These are phyloP conservation scores for Pediacus dermestoides DNA, from an alignment of 2,888 invertebrate species.

Conservation along the genomic window DNA sequence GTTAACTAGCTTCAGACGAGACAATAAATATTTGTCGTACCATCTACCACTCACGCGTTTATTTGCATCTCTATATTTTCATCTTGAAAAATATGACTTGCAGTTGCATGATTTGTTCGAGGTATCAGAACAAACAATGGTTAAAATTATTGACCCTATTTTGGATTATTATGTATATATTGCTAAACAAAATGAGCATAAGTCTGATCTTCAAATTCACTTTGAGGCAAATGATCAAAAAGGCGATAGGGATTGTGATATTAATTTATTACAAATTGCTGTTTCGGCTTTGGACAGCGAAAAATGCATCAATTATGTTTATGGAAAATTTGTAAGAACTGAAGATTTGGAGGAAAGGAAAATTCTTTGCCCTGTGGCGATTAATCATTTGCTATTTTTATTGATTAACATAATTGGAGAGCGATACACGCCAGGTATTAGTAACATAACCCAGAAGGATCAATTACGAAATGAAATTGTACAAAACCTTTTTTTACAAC, in stretches of 20 bases:
- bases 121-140: constrained; percentile 62
- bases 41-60: constrained; percentile 91
- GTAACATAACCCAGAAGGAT: constrained; percentile 75
- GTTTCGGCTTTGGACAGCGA: constrained; percentile 85
- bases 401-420: constrained; percentile 76
- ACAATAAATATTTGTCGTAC: constrained; percentile 81
- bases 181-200: constrained; percentile 85
- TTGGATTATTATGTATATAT: constrained; percentile 84
- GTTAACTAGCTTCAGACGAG: constrained; percentile 55
- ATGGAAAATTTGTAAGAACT: constrained; percentile 93
- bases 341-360: constrained; percentile 85
- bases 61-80: constrained; percentile 82
- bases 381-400: constrained; percentile 72
- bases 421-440: constrained; percentile 67
- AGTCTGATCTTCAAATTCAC: constrained; percentile 98
- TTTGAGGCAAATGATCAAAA: constrained; percentile 91
- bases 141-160: constrained; percentile 89
- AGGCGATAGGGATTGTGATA: constrained; percentile 93
- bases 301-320: constrained; percentile 86
- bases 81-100: constrained; percentile 71
- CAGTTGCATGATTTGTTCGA: constrained; percentile 71
- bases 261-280: constrained; percentile 82
- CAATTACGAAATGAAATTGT: constrained; percentile 92
- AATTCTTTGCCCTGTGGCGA: constrained; percentile 61
- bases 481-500: constrained; percentile 92